Base-by-base conservation (phyloP, 1,140 invertebrate genomes). In the Hylyphantes graminicola region DNA sequence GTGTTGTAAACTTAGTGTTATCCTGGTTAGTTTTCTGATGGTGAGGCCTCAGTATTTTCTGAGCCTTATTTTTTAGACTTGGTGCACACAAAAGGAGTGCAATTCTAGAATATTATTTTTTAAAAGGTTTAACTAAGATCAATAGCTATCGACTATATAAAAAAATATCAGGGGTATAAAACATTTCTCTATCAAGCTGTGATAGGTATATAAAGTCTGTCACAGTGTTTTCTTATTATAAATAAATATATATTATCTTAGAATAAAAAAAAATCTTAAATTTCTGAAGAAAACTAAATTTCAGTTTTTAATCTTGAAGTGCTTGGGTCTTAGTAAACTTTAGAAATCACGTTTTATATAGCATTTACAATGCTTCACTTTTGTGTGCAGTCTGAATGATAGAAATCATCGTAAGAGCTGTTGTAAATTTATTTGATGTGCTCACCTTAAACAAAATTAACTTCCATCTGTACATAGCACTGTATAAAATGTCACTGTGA, bases 401-500 rank as follows among this genome's bases (percentile, higher is more conserved):
- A 76, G 19, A 64, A 73, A 73, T 72, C 21, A 70, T 72, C 51
- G 13, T 85, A 61, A 76, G 73, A 85, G 68, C 75, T 73, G 50
- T 79, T 79, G 75, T 78, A 79, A 85, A 78, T 79, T 85, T 78
- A 59, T 77, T 85, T 64, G 74, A 77, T 79, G 84, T 79, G 76
- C 84, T 79, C 75, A 85, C 75, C 21, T 85, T 79, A 63, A 59
- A 83, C 11, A 77, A 74, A 83, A 85, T 85, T 76, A 70, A 79
- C 84, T 85, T 85, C 84, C 84, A 79, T 85, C 59, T 85, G 84
- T 85, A 85, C 51, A 85, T 85, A 85, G 84, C 84, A 85, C 76
- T 85, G 84, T 85, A 85, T 73, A 85, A 85, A 85, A 35, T 74
- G 75, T 73, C 84, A 78, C 63, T 79, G 76, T 85, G 68, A 79